Evolutionary conservation across 2,888 invertebrate genomes (phyloP).

Genomic region (Cephus runcator): DNA sequence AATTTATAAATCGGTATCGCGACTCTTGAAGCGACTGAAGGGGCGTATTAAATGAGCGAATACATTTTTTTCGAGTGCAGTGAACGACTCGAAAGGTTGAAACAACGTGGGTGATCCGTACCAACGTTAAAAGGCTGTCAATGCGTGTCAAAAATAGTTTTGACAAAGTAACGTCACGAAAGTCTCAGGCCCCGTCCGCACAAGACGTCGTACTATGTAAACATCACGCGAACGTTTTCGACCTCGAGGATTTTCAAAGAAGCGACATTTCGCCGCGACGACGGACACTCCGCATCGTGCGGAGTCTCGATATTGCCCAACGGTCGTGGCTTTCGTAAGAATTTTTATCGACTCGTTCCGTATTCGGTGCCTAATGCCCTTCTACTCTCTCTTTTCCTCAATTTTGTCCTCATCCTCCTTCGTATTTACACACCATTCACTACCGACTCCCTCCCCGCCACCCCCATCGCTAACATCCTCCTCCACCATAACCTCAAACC

Average conservation of each 20-base stretch:
- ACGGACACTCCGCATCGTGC: neutral
- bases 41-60: too few relatives aligned
- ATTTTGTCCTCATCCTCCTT: conserved; percentile 17
- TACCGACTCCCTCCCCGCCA: too few relatives aligned
- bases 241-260: neutral
- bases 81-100: neutral
- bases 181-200: conserved; percentile 18
- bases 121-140: conserved; percentile 45
- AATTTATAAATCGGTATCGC: too few relatives aligned
- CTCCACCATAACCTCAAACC: too few relatives aligned
- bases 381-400: conserved; percentile 32
- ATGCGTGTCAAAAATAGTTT: conserved; percentile 19
- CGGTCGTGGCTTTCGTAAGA: conserved; percentile 40
- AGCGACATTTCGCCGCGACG: neutral
- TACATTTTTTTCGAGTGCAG: too few relatives aligned
- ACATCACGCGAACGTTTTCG: neutral
- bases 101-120: conserved; percentile 19
- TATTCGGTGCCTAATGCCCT: conserved; percentile 46
- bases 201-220: conserved; percentile 6
- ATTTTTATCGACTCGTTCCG: conserved; percentile 41
- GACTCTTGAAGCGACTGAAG: too few relatives aligned
- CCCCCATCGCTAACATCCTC: too few relatives aligned
- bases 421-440: neutral
- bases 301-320: neutral
- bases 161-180: conserved; percentile 19